A percentile compares a stretch with the other conserved stretches of the same genome.
These are phyloP conservation scores for Sebastolobus altivelis DNA, from an alignment of 2,797 vertebrate genomes.

Conservation along the genomic window DNA sequence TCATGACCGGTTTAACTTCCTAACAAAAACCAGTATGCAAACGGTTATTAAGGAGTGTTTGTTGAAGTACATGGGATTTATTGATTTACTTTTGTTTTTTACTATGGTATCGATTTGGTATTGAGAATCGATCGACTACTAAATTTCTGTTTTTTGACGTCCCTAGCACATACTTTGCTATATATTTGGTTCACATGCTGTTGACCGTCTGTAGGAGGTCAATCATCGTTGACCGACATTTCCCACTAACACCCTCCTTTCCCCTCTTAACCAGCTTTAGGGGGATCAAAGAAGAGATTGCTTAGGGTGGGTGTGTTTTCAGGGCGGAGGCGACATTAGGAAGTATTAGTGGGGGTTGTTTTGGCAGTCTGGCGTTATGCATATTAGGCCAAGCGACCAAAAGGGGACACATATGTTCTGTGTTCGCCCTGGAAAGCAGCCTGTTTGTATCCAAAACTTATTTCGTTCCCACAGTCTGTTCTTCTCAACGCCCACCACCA, in stretches of 20 bases:
- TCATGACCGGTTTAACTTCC: too few relatives aligned
- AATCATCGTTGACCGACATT: conserved; percentile 42
- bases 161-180: background rate
- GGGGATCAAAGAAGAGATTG: conserved; percentile 50
- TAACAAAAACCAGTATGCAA: too few relatives aligned
- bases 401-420: conserved; percentile 47
- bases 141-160: too few relatives aligned
- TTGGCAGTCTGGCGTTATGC: conserved; percentile 44
- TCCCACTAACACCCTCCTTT: conserved; percentile 38
- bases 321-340: conserved; percentile 14
- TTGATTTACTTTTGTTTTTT: too few relatives aligned
- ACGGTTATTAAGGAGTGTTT: too few relatives aligned
- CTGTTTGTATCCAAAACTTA: conserved; percentile 17
- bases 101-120: too few relatives aligned
- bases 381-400: conserved; percentile 43
- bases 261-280: conserved; percentile 59
- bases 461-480: conserved; percentile 31
- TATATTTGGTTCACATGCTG: background rate
- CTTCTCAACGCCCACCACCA: conserved; percentile 9
- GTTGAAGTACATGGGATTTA: too few relatives aligned
- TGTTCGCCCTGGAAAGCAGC: conserved; percentile 11
- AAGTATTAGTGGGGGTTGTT: conserved; percentile 54
- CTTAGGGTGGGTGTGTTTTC: conserved; percentile 31
- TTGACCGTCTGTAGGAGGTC: conserved; percentile 4
- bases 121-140: too few relatives aligned